Evolutionary conservation across 2,113 vertebrate genomes (phyloP).

Genomic region (Orycteropus afer): DNA sequence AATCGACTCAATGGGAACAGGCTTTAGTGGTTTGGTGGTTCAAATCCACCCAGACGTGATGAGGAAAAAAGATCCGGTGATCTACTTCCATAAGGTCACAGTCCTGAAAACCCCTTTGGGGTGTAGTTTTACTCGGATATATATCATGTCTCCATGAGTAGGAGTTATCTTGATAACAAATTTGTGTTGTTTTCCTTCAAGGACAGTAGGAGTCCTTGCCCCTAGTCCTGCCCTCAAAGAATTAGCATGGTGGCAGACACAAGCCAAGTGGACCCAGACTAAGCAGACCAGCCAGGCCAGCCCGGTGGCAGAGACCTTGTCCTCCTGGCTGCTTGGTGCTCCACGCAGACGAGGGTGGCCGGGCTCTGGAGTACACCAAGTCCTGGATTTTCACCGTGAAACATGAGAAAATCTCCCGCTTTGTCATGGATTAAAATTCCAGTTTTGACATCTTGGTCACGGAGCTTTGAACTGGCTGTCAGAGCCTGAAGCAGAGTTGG

Average conservation of each 20-base stretch:
- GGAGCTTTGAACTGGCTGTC: neutral
- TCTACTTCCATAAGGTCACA: neutral
- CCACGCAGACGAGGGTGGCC: neutral
- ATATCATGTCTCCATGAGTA: neutral
- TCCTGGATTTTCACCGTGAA: neutral
- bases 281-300: neutral
- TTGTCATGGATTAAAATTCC: conserved; percentile 45
- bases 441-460: conserved; percentile 43
- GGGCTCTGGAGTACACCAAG: neutral
- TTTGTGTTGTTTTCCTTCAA: neutral
- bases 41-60: neutral
- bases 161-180: neutral
- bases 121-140: neutral
- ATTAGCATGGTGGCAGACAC: too few species aligned
- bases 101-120: neutral
- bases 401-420: neutral
- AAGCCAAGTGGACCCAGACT: neutral
- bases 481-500: neutral
- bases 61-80: neutral
- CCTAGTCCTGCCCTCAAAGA: neutral
- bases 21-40: neutral
- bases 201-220: neutral
- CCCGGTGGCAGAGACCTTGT: neutral
- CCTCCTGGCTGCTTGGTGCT: too few species aligned
- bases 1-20: too few species aligned